Conservation (phyloP, 2,888 invertebrate genomes). For the Apamea anceps region DNA sequence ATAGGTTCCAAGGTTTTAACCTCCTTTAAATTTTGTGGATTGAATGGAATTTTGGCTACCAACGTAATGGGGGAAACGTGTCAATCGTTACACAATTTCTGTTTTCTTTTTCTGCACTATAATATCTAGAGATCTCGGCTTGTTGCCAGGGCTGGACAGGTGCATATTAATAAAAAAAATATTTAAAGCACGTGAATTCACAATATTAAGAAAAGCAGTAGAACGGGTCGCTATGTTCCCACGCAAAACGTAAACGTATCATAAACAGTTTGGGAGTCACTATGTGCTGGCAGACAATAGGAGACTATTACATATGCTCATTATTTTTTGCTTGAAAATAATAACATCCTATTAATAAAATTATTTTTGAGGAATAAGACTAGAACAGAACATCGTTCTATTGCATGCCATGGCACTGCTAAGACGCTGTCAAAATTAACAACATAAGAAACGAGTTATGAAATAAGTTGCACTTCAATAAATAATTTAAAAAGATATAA, state of each 20-base stretch:
- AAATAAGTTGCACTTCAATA: background rate
- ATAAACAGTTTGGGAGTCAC: conserved; percentile 47
- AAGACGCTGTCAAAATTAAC: background rate
- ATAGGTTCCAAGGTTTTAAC: conserved; percentile 27
- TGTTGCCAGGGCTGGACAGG: conserved; percentile 51
- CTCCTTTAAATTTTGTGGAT: conserved; percentile 15
- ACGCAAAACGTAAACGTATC: conserved; percentile 53
- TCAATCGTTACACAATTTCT: conserved; percentile 45
- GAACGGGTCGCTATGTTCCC: conserved; percentile 50
- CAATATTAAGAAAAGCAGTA: conserved; percentile 35
- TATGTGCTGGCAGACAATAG: conserved; percentile 34
- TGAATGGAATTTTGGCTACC: conserved; percentile 39
- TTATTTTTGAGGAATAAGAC: background rate
- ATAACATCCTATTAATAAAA: conserved; percentile 7
- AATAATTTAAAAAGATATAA: background rate
- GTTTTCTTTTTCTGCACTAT: conserved; percentile 37
- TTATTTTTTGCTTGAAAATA: conserved; percentile 24
- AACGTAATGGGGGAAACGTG: conserved; percentile 32
- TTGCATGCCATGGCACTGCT: background rate
- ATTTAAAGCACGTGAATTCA: conserved; percentile 9
- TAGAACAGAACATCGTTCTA: background rate
- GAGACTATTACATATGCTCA: conserved; percentile 15
- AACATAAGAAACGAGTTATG: background rate
- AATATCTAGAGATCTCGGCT: conserved; percentile 52
- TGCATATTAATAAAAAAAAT: conserved; percentile 54